phyloP scores from a whole-genome alignment of 1,140 invertebrate genomes.

The Apis mellifera region Amel_HAv3.1 CM009935.2:4955001-4955500 shows the following conservation, averaged over 20 bases:
- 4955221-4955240: too few relatives aligned
- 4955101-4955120: not conserved
- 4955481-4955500: constrained; percentile 41
- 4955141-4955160: not conserved
- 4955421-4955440: not conserved
- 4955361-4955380: too few relatives aligned
- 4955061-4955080: not conserved
- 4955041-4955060: not conserved
- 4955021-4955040: not conserved
- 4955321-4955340: too few relatives aligned
- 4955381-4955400: too few relatives aligned
- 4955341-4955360: too few relatives aligned
- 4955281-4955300: too few relatives aligned
- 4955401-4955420: too few relatives aligned
- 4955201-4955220: too few relatives aligned
- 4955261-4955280: too few relatives aligned
- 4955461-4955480: constrained; percentile 24
- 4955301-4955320: too few relatives aligned
- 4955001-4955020: not conserved
- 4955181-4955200: too few relatives aligned
- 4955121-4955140: not conserved
- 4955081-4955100: not conserved
- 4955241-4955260: too few relatives aligned
- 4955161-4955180: not conserved
- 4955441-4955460: constrained; percentile 14